These are phyloP conservation scores for Cephalopterus ornatus DNA, from an alignment of 2,113 vertebrate genomes.

Conservation along the genomic window DNA sequence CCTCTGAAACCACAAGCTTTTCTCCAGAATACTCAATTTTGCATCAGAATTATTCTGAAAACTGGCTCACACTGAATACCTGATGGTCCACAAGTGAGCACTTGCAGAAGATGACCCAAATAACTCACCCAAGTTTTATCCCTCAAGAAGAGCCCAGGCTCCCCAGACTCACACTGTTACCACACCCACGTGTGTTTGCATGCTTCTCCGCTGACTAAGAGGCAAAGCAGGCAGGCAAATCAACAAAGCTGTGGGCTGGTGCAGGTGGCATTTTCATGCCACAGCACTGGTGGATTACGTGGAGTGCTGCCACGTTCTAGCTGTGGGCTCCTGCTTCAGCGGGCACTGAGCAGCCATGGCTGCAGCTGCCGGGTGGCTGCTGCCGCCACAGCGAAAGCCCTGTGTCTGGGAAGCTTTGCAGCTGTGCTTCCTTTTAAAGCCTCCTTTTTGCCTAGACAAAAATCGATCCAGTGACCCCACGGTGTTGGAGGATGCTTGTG, in stretches of 20 bases:
- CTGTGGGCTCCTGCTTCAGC: background rate
- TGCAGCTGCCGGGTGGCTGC: constrained; percentile 19
- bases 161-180: background rate
- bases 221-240: background rate
- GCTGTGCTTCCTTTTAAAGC: constrained; percentile 8
- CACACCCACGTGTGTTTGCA: accelerated
- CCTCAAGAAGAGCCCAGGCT: background rate
- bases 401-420: constrained; percentile 1
- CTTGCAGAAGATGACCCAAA: background rate
- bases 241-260: background rate
- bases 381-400: constrained; percentile 1
- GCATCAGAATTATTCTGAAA: background rate
- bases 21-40: background rate
- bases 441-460: background rate
- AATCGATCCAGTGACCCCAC: background rate
- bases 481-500: background rate
- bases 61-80: background rate
- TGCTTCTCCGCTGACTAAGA: background rate
- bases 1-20: background rate
- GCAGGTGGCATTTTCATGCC: background rate
- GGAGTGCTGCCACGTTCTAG: background rate
- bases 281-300: background rate
- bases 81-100: background rate
- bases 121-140: accelerated
- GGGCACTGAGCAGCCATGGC: background rate